Conservation (phyloP, 2,888 invertebrate genomes). For the Liopterus haemorrhoidalis region DNA sequence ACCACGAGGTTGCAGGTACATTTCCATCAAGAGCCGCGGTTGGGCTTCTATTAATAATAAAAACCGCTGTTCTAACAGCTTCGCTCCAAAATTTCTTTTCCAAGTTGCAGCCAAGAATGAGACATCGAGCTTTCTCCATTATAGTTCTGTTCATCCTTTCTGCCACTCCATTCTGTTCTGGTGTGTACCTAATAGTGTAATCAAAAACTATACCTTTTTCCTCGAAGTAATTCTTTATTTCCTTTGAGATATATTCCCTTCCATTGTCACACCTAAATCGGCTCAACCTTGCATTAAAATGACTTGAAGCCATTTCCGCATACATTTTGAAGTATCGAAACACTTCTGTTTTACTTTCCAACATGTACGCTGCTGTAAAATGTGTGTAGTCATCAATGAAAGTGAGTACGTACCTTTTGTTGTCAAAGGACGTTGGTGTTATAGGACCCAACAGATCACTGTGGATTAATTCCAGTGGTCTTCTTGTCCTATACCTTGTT, state of each 20-base stretch:
- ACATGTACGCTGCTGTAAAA: constrained; percentile 26
- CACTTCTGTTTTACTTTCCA: constrained; percentile 33
- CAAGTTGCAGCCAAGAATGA: constrained; percentile 26
- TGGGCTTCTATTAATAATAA: constrained; percentile 39
- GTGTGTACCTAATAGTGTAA: constrained; percentile 33
- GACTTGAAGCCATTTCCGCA: constrained; percentile 27
- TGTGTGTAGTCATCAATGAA: constrained; percentile 36
- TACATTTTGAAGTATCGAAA: constrained; percentile 29
- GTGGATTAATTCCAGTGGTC: constrained; percentile 30
- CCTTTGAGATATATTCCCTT: constrained; percentile 29
- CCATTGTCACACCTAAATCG: constrained; percentile 17
- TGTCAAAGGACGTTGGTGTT: constrained; percentile 28
- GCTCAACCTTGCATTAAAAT: constrained; percentile 31
- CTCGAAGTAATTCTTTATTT: constrained; percentile 31
- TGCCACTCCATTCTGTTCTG: constrained; percentile 35
- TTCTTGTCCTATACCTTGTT: constrained; percentile 22
- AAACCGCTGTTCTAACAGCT: constrained; percentile 38
- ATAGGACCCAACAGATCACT: constrained; percentile 33
- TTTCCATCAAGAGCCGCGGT: constrained; percentile 33
- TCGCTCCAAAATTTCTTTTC: constrained; percentile 31
- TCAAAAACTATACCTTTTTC: constrained; percentile 32
- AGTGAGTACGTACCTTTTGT: constrained; percentile 22
- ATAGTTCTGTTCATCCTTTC: constrained; percentile 33
- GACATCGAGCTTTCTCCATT: constrained; percentile 29
- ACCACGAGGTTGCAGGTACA: constrained; percentile 28